Base-by-base conservation (phyloP, 2,888 invertebrate genomes). In the Mesorhabditis sp. region DNA sequence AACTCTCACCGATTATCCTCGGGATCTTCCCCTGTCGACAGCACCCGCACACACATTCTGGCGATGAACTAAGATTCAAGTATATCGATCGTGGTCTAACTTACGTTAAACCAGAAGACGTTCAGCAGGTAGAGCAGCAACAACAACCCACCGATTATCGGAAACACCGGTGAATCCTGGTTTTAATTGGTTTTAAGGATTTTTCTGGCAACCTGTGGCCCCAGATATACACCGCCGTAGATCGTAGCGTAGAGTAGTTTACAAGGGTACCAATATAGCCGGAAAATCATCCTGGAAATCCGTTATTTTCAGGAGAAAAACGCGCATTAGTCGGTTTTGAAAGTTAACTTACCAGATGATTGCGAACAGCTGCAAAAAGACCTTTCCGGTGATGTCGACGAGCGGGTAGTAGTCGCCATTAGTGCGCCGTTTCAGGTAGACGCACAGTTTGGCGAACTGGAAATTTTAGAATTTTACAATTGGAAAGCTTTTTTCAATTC, bases 21-120 rank as follows among this genome's bases (percentile, higher is more conserved):
- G 6, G 81, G 81, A 65, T 80, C 80, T 63, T 81, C 78, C n/a
- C 81, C 81, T n/a, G 80, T 81, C 45, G 75, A 65, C 10, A 75
- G 75, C 4, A 81, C 81, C 15, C 81, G 76, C 67, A 79, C 71
- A 5, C 76, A 70, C 81, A 81, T 81, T 50, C 79, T 72, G 41
- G 74, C 74, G 62, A 81, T 79, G 70, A 81, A 81, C 80, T 78
- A 70, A 15, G 74, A 70, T 45, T 66, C 15, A 13, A 43, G 10
- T 13, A n/a, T 0, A 66, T 13, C 13, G 0, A 66, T 5, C 42
- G 4, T n/a, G 28, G 15, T 45, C 58, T 63, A 70, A 74, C 77
- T 76, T 50, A 79, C 77, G 72, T 78, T 81, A 68, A 81, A 81
- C 81, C 81, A 81, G 72, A 79, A 81, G 61, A 81, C 70, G 66